Percentiles rank a stretch among this genome's conserved stretches.
These are phyloP conservation scores for Drosophila lutescens DNA, from an alignment of 2,888 invertebrate species.

Conservation along the genomic window DNA sequence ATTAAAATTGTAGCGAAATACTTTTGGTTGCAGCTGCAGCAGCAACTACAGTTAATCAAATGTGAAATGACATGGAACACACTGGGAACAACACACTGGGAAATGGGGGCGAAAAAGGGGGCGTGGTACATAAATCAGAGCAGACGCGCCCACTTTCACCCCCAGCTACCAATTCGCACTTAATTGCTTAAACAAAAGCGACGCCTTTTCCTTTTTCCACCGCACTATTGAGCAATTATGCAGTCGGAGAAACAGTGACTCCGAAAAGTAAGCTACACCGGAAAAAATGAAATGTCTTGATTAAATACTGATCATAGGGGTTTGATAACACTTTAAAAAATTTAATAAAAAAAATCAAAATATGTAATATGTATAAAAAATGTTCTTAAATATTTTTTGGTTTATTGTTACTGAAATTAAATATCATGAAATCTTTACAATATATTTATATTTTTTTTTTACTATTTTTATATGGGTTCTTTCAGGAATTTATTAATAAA, in stretches of 20 bases:
- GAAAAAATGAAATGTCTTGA: background rate
- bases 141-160: constrained; percentile 12
- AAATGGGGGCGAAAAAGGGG: background rate
- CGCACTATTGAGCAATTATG: constrained; percentile 77
- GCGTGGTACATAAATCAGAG: constrained; percentile 66
- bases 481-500: no score
- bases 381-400: no score
- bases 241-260: constrained; percentile 23
- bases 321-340: no score
- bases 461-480: no score
- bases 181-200: constrained; percentile 74
- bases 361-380: no score
- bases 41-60: constrained; percentile 73
- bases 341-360: no score
- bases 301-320: background rate
- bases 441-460: no score
- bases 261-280: constrained; percentile 15
- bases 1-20: constrained; percentile 69
- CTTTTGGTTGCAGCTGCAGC: constrained; percentile 47
- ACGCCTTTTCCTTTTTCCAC: constrained; percentile 4
- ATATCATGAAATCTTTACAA: no score
- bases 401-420: no score
- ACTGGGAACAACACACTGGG: background rate
- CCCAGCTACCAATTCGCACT: constrained; percentile 31
- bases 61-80: constrained; percentile 53